Evolutionary conservation across 2,888 invertebrate species (phyloP).

Genomic region (Trachelus troglodyta): DNA sequence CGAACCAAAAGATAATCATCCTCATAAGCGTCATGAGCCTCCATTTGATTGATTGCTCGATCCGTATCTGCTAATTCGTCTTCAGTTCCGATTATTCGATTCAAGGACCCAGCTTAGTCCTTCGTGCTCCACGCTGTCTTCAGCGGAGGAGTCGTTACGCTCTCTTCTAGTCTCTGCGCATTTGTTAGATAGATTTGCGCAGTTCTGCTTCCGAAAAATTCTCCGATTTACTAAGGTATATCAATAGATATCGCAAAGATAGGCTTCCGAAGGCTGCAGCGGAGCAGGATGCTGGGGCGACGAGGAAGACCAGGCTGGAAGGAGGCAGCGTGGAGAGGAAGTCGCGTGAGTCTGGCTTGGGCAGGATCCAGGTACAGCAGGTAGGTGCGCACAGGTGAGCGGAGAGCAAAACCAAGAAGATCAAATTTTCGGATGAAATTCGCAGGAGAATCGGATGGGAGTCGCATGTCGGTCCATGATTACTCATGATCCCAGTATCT

Average conservation of each 20-base stretch:
- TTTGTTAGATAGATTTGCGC: background rate
- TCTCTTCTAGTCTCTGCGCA: background rate
- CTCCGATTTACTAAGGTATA: background rate
- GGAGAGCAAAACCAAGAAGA: constrained; percentile 6
- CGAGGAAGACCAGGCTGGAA: background rate
- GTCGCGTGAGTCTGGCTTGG: too few relatives aligned
- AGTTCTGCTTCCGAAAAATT: background rate
- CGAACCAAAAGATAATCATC: too few relatives aligned
- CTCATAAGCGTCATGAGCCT: too few relatives aligned
- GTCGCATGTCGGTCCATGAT: constrained; percentile 49
- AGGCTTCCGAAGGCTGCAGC: background rate
- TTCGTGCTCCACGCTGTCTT: too few relatives aligned
- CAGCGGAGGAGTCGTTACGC: too few relatives aligned
- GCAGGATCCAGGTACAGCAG: background rate
- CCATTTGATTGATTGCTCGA: too few relatives aligned
- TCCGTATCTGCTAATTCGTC: too few relatives aligned
- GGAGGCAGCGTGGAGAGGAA: background rate
- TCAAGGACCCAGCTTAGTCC: too few relatives aligned
- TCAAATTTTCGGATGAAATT: constrained; percentile 14
- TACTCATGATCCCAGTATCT: constrained; percentile 39
- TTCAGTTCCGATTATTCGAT: too few relatives aligned
- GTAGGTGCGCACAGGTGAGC: constrained; percentile 1
- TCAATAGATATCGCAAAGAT: background rate
- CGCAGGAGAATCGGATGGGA: background rate
- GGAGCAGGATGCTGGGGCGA: background rate